Percentiles rank a stretch among this genome's conserved stretches.
These are phyloP conservation scores for Ectemnius cavifrons DNA, from an alignment of 2,888 invertebrate species.

Conservation along the genomic window DNA sequence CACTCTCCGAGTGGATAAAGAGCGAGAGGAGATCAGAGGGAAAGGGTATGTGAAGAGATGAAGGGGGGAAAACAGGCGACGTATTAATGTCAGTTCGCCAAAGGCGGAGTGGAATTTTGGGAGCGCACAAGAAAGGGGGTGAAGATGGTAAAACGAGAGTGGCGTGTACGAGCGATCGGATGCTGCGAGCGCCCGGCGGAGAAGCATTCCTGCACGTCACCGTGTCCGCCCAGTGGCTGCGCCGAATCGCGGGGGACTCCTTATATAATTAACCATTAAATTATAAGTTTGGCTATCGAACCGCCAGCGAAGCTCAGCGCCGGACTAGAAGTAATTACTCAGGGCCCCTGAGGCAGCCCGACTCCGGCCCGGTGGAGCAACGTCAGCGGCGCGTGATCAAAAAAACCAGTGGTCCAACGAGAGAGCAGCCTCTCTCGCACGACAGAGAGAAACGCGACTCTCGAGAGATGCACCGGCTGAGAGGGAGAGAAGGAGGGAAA, in stretches of 20 bases:
- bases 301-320: slow-evolving; percentile 68
- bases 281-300: slow-evolving; percentile 78
- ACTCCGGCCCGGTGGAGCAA: slow-evolving; percentile 35
- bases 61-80: no score
- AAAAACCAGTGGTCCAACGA: background rate
- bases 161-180: slow-evolving; percentile 43
- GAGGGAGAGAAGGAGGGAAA: background rate
- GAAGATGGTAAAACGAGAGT: slow-evolving; percentile 40
- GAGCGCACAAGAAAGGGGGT: slow-evolving; percentile 15
- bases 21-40: background rate
- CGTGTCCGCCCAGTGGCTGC: slow-evolving; percentile 77
- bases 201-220: slow-evolving; percentile 75
- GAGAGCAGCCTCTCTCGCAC: background rate
- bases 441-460: background rate
- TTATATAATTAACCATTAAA: slow-evolving; percentile 78
- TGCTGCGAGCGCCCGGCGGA: slow-evolving; percentile 21
- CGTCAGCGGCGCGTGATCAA: slow-evolving; percentile 26
- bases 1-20: background rate
- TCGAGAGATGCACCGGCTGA: background rate
- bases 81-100: background rate
- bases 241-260: slow-evolving; percentile 75
- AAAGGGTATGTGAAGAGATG: background rate
- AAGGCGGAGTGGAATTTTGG: background rate
- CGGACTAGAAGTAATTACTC: slow-evolving; percentile 75
- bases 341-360: slow-evolving; percentile 44